A percentile compares a stretch with the other conserved stretches of the same genome.
These are phyloP conservation scores for Pasiphila rectangulata DNA, from an alignment of 2,888 invertebrate species.

Conservation along the genomic window DNA sequence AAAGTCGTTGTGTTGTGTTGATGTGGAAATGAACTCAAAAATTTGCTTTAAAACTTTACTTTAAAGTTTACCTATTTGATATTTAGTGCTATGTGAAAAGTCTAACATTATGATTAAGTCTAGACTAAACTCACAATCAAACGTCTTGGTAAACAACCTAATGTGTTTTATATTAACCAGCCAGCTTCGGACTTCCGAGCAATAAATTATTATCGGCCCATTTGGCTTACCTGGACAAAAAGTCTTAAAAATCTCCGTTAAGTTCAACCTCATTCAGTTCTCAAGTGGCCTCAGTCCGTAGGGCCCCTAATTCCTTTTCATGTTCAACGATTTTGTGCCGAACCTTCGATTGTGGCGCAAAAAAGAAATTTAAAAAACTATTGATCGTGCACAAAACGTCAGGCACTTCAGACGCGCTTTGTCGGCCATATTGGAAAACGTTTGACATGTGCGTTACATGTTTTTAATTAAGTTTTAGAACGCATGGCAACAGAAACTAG, in stretches of 20 bases:
- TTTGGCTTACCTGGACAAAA: conserved; percentile 70
- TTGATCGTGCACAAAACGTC: conserved; percentile 70
- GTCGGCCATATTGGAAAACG: conserved; percentile 75
- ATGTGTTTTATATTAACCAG: conserved; percentile 11
- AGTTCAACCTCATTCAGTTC: conserved; percentile 64
- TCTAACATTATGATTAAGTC: too few species aligned
- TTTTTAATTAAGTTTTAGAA: conserved; percentile 40
- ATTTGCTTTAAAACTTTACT: too few species aligned
- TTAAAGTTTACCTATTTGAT: too few species aligned
- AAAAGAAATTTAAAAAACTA: conserved; percentile 63
- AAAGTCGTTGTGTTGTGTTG: too few species aligned
- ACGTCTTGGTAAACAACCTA: too few species aligned
- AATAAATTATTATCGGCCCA: conserved; percentile 65
- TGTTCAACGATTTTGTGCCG: conserved; percentile 58
- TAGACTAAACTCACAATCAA: too few species aligned
- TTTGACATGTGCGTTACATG: conserved; percentile 63
- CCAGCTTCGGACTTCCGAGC: conserved; percentile 45
- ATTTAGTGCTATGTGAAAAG: too few species aligned
- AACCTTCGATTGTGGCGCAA: conserved; percentile 70
- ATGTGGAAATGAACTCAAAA: too few species aligned
- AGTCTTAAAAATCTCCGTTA: conserved; percentile 68
- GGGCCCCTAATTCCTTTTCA: conserved; percentile 73
- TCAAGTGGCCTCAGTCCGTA: conserved; percentile 65
- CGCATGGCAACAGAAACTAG: not conserved
- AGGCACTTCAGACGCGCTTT: conserved; percentile 71